Conservation (phyloP, 2,113 vertebrate genomes). For the Anarrhichthys ocellatus region DNA sequence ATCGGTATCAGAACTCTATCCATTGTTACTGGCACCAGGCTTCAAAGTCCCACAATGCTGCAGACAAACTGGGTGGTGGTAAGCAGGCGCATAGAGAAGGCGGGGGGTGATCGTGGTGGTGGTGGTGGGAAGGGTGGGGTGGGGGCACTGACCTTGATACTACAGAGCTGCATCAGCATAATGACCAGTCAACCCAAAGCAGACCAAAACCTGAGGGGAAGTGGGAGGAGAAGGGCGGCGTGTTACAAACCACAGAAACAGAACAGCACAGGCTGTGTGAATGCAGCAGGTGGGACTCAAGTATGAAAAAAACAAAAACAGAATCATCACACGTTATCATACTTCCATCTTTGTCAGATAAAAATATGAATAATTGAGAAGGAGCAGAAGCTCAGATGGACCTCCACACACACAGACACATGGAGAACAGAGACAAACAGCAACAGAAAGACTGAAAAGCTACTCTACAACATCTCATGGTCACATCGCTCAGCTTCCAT, state of each 20-base stretch:
- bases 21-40: not conserved
- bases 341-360: constrained; percentile 50
- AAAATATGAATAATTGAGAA: constrained; percentile 55
- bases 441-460: not conserved
- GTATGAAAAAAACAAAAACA: not conserved
- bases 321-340: constrained; percentile 37
- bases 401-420: not conserved
- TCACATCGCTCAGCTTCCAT: not conserved
- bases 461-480: too few relatives aligned
- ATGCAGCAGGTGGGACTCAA: constrained; percentile 40
- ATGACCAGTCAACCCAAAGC: constrained; percentile 94
- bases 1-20: not conserved
- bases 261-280: constrained; percentile 47
- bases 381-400: constrained; percentile 20
- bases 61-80: constrained; percentile 16
- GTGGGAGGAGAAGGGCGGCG: constrained; percentile 86
- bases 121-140: constrained; percentile 50
- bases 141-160: constrained; percentile 98
- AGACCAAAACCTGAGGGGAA: constrained; percentile 96
- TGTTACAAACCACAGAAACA: constrained; percentile 64
- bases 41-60: not conserved
- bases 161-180: constrained; percentile 99
- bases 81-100: constrained; percentile 16
- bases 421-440: not conserved
- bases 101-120: constrained; percentile 9